Percentiles rank a stretch among this genome's conserved stretches.
Evolutionary conservation across 1,140 invertebrate species (phyloP).

Genomic region (Akabosia matsudoensis): DNA sequence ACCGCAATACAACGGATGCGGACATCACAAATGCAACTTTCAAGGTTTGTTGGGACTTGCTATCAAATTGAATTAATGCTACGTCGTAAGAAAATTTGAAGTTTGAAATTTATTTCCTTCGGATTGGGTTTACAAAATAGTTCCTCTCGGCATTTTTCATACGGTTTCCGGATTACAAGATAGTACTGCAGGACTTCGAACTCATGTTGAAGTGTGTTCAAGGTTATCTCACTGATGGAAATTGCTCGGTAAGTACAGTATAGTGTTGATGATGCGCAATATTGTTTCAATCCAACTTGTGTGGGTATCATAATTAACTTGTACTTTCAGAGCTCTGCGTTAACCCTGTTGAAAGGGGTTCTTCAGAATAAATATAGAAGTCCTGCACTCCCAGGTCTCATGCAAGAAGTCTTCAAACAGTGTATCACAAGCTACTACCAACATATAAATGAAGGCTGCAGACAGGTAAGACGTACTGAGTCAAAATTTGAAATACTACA

Average conservation of each 20-base stretch:
- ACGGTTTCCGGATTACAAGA: conserved; percentile 20
- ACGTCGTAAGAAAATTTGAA: no score
- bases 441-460: conserved; percentile 32
- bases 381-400: conserved; percentile 12
- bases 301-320: no score
- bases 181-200: conserved; percentile 28
- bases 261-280: no score
- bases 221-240: conserved; percentile 28
- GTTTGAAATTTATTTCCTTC: no score
- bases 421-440: conserved; percentile 29
- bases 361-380: conserved; percentile 29
- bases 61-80: no score
- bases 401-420: conserved; percentile 33
- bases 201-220: conserved; percentile 30
- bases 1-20: neutral
- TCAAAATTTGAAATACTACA: neutral
- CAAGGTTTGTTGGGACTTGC: no score
- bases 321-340: conserved; percentile 24
- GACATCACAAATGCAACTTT: conserved; percentile 31
- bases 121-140: no score
- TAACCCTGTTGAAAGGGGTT: conserved; percentile 30
- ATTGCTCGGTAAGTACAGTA: conserved; percentile 35
- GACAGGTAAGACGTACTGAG: conserved; percentile 6
- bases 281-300: no score
- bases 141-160: conserved; percentile 30